Percentiles rank a stretch among this genome's conserved stretches.
phyloP scores from a whole-genome alignment of 2,113 vertebrate species.

The Clarias magur region DNA sequence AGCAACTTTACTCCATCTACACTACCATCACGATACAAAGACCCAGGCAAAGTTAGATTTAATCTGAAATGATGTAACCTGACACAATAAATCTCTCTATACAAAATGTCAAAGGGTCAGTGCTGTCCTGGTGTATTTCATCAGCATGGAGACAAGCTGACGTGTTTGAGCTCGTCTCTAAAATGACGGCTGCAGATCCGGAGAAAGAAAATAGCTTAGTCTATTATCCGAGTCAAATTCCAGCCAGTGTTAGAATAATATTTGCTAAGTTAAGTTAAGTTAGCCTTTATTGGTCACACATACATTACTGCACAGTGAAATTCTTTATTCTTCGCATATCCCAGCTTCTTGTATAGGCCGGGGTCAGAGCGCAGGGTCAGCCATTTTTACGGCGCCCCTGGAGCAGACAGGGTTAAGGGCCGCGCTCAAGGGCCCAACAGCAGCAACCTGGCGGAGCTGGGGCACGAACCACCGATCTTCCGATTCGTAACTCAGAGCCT shows the following conservation, averaged over 20 bases:
- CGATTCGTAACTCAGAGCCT: no score
- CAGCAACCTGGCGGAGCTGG: no score
- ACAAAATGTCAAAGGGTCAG: slow-evolving; percentile 32
- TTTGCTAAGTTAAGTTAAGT: no score
- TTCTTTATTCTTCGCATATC: no score
- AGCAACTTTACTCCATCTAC: background rate
- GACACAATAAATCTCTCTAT: slow-evolving; percentile 10
- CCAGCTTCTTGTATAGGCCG: no score
- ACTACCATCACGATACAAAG: slow-evolving; percentile 15
- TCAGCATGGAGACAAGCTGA: background rate
- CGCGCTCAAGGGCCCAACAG: no score
- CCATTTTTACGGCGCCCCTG: no score
- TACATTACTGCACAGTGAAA: no score
- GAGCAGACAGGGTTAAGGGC: no score
- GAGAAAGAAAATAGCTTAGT: background rate
- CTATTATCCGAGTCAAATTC: background rate
- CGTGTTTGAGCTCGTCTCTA: background rate
- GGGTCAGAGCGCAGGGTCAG: no score
- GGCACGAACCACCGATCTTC: no score
- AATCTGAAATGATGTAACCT: slow-evolving; percentile 27
- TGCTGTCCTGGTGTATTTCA: slow-evolving; percentile 28
- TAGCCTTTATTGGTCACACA: no score
- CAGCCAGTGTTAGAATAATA: background rate
- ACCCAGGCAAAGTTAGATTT: background rate
- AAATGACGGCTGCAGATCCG: background rate